Conservation (phyloP, 2,888 invertebrate species). For the Linnaemya vulpina region DNA sequence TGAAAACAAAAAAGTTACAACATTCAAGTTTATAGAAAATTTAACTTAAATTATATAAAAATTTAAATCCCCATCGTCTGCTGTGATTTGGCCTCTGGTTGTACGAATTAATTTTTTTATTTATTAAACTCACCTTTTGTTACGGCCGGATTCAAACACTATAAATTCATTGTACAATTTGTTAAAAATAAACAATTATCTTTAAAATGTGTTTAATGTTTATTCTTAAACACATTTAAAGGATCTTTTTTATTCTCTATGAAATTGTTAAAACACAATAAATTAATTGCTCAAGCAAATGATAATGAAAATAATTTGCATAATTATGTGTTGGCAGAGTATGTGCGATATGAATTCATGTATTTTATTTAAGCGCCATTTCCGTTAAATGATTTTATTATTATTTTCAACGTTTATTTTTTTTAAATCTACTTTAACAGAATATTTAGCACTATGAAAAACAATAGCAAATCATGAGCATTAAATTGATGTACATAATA, state of each 20-base stretch:
- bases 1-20: no score
- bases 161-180: background rate
- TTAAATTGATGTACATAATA: slow-evolving; percentile 55
- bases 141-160: no score
- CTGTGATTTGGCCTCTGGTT: no score
- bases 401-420: slow-evolving; percentile 12
- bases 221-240: background rate
- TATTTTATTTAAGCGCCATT: slow-evolving; percentile 62
- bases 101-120: no score
- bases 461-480: slow-evolving; percentile 59
- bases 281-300: slow-evolving; percentile 1
- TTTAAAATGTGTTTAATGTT: background rate
- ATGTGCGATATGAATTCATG: background rate
- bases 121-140: no score
- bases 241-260: background rate
- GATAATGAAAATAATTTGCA: slow-evolving; percentile 35
- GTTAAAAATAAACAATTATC: background rate
- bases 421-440: slow-evolving; percentile 20
- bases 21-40: no score
- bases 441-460: slow-evolving; percentile 54
- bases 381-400: slow-evolving; percentile 56
- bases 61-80: no score
- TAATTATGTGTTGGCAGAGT: slow-evolving; percentile 42
- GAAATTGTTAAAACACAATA: background rate
- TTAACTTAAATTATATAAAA: no score